A percentile compares a stretch with the other conserved stretches of the same genome.
phyloP scores from a whole-genome alignment of 2,797 vertebrate genomes.

The Catharus ustulatus region DNA sequence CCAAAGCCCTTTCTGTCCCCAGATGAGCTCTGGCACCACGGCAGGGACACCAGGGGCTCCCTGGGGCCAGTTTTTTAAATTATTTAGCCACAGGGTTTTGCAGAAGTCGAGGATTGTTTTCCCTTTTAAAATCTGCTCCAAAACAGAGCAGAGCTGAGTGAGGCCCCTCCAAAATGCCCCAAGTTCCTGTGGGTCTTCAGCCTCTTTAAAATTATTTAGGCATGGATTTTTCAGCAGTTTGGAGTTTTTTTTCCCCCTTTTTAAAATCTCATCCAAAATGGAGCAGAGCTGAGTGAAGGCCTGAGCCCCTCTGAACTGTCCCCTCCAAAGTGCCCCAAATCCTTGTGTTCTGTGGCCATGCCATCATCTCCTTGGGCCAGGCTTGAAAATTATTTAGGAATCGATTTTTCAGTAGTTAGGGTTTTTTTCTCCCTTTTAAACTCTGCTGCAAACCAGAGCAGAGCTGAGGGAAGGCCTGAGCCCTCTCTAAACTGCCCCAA shows the following conservation, averaged over 20 bases:
- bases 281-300: background rate
- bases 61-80: too few relatives aligned
- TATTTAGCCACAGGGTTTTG: background rate
- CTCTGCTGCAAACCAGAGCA: background rate
- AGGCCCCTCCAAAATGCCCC: background rate
- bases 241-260: rapidly evolving
- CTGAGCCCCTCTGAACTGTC: background rate
- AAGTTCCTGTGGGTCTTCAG: background rate
- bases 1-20: background rate
- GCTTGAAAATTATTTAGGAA: background rate
- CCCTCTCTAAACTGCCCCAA: rapidly evolving
- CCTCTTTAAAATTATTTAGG: background rate
- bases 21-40: background rate
- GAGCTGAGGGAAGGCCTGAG: background rate
- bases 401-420: rapidly evolving
- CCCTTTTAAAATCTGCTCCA: background rate
- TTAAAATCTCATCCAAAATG: rapidly evolving
- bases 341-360: rapidly evolving
- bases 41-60: rapidly evolving
- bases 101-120: background rate
- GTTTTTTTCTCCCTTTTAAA: background rate
- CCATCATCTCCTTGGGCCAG: rapidly evolving
- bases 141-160: rapidly evolving
- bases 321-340: rapidly evolving
- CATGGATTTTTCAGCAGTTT: background rate